Conservation (phyloP, 2,888 invertebrate species). For the Onthophagus sagittarius region DNA sequence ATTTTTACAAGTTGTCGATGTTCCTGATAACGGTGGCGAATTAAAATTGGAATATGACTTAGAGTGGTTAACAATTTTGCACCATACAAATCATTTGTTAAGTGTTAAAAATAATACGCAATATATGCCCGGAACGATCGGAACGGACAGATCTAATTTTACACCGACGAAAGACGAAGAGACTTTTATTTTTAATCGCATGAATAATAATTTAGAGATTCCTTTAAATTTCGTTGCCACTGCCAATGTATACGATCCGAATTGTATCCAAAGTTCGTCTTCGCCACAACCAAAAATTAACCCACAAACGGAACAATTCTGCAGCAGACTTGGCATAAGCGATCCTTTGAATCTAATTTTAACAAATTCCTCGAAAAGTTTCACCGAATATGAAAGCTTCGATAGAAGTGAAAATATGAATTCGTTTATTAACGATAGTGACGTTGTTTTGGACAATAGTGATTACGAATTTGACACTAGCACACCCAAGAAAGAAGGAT, state of each 20-base stretch:
- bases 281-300: conserved; percentile 59
- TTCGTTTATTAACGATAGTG: conserved; percentile 27
- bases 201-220: conserved; percentile 65
- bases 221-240: conserved; percentile 78
- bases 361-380: conserved; percentile 42
- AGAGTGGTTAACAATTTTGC: conserved; percentile 91
- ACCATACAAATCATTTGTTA: conserved; percentile 83
- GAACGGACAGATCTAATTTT: conserved; percentile 66
- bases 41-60: conserved; percentile 71
- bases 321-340: conserved; percentile 67
- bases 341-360: conserved; percentile 72
- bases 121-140: conserved; percentile 80
- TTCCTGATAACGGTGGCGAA: conserved; percentile 55
- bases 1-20: conserved; percentile 78
- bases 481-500: conserved; percentile 18
- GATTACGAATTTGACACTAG: conserved; percentile 20
- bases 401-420: conserved; percentile 14
- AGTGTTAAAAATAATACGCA: conserved; percentile 64
- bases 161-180: conserved; percentile 74
- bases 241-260: conserved; percentile 59
- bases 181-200: conserved; percentile 57
- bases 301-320: conserved; percentile 66
- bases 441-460: conserved; percentile 18
- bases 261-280: conserved; percentile 32
- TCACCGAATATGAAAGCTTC: conserved; percentile 15